Evolutionary conservation across 1,140 invertebrate genomes (phyloP).

Genomic region (Lanistes nyassanus): DNA sequence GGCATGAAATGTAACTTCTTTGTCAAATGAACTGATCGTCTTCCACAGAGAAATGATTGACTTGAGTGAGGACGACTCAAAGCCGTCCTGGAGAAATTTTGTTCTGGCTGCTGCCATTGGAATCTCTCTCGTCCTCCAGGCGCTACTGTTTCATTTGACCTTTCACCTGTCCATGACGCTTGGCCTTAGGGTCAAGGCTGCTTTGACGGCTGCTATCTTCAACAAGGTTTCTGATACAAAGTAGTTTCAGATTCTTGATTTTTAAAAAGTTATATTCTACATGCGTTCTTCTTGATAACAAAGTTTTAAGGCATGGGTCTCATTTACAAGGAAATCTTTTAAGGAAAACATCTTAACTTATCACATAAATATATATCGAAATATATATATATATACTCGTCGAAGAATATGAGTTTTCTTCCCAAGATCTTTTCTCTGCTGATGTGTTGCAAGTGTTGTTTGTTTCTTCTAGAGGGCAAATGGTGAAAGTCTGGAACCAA

Average conservation of each 20-base stretch:
- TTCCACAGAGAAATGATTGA: background rate
- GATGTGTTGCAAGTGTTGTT: too few species aligned
- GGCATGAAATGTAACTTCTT: too few species aligned
- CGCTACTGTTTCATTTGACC: constrained; percentile 13
- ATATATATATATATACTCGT: too few species aligned
- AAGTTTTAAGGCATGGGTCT: background rate
- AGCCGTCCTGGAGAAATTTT: constrained; percentile 4
- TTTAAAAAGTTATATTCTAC: too few species aligned
- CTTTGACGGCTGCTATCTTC: constrained; percentile 13
- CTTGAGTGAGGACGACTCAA: constrained; percentile 1
- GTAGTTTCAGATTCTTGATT: background rate
- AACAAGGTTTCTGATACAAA: constrained; percentile 1
- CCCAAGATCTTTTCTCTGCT: too few species aligned
- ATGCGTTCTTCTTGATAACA: background rate
- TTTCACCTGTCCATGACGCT: constrained; percentile 25
- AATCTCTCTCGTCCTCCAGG: constrained; percentile 1
- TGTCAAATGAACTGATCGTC: too few species aligned
- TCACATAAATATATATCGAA: too few species aligned
- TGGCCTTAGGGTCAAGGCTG: constrained; percentile 20
- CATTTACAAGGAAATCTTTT: background rate
- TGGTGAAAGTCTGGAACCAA: too few species aligned
- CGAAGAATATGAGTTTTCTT: too few species aligned
- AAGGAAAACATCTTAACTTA: too few species aligned
- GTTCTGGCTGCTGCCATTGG: background rate
- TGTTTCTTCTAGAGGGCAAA: too few species aligned